phyloP scores from a whole-genome alignment of 2,888 invertebrate genomes.

The Cecidostiba fungosa region DNA sequence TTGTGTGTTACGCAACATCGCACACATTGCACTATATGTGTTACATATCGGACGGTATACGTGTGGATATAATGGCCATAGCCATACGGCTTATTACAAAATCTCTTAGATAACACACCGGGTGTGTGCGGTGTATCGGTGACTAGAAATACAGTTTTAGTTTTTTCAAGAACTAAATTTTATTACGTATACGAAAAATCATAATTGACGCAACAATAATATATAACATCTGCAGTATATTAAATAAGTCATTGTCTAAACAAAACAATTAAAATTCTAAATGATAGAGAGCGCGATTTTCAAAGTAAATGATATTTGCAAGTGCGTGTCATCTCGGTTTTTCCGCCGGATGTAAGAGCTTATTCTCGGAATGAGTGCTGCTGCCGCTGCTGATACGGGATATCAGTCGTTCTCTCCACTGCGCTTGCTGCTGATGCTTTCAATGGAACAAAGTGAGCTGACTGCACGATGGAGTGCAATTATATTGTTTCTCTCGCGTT shows the following conservation, averaged over 20 bases:
- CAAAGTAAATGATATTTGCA: background rate
- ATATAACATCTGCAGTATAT: no score
- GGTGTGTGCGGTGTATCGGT: background rate
- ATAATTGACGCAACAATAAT: no score
- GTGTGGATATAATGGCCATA: constrained; percentile 6
- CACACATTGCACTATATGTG: background rate
- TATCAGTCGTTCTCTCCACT: background rate
- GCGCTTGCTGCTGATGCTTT: background rate
- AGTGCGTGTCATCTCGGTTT: background rate
- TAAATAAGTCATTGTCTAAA: no score
- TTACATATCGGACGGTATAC: constrained; percentile 11
- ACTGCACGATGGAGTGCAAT: constrained; percentile 35
- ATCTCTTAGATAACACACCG: constrained; percentile 21
- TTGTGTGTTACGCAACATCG: constrained; percentile 16
- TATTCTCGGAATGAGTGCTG: constrained; percentile 11
- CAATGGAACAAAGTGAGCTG: constrained; percentile 61
- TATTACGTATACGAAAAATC: no score
- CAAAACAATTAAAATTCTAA: background rate
- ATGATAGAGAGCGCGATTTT: background rate
- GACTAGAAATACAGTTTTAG: background rate
- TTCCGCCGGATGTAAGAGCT: constrained; percentile 17
- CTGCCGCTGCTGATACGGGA: background rate
- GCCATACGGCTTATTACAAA: background rate
- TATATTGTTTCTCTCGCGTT: background rate
- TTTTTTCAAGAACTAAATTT: background rate